Conservation (phyloP, 2,113 vertebrate genomes). For the Thalassarche chlororhynchos region DNA sequence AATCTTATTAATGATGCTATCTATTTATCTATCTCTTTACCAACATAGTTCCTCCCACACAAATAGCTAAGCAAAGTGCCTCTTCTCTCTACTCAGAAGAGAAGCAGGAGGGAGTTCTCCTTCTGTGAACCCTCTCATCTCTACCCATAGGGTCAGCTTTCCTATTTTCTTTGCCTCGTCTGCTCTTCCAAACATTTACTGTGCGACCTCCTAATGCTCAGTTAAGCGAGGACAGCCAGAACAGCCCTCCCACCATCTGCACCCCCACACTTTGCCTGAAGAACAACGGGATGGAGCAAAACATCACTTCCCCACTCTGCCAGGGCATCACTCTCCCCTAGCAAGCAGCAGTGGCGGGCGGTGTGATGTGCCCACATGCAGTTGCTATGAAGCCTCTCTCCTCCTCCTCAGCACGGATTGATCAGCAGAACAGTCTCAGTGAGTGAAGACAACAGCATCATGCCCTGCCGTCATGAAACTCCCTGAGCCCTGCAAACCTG, state of each 20-base stretch:
- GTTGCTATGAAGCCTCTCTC: not conserved
- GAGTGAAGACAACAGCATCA: not conserved
- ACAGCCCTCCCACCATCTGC: not conserved
- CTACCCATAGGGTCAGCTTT: not conserved
- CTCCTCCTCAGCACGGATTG: not conserved
- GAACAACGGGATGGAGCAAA: not conserved
- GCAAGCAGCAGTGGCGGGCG: not conserved
- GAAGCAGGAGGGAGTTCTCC: not conserved
- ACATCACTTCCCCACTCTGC: not conserved
- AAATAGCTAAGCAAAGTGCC: not conserved
- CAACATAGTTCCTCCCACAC: conserved; percentile 9
- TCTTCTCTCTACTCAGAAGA: not conserved
- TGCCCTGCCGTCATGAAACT: not conserved
- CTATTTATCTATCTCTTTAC: not conserved
- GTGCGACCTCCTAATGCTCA: not conserved
- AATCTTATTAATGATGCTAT: not conserved
- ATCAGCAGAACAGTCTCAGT: not conserved
- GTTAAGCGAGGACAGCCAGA: not conserved
- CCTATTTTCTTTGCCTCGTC: not conserved
- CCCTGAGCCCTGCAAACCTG: not conserved
- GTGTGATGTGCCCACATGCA: not conserved
- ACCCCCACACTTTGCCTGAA: not conserved
- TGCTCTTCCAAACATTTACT: not conserved
- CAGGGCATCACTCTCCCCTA: accelerated
- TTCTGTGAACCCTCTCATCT: not conserved